A percentile compares a stretch with the other conserved stretches of the same genome.
These are phyloP conservation scores for Vicugna pacos DNA, from an alignment of 2,113 vertebrate genomes.

Conservation along the genomic window DNA sequence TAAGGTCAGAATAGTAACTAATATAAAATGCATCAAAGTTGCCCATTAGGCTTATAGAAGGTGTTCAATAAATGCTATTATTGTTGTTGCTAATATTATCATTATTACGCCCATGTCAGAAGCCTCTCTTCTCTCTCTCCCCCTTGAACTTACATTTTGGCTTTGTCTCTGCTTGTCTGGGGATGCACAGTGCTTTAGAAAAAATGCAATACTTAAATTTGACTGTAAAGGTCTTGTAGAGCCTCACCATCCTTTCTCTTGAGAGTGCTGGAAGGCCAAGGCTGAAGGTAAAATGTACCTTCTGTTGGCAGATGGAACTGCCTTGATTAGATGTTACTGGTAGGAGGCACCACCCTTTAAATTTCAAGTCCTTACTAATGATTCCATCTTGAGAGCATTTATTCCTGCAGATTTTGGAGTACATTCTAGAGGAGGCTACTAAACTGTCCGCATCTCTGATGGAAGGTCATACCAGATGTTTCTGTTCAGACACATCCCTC, in stretches of 20 bases:
- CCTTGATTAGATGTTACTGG: neutral
- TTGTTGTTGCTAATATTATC: neutral
- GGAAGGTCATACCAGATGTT: neutral
- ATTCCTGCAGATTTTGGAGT: neutral
- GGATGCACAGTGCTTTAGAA: neutral
- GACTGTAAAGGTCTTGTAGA: neutral
- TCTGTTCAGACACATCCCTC: neutral
- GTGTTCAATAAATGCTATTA: neutral
- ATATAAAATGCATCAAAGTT: neutral
- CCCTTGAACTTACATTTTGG: neutral
- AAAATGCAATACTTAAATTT: neutral
- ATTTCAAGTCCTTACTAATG: neutral
- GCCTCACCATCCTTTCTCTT: neutral
- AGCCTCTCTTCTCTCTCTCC: neutral
- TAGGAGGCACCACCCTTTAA: neutral
- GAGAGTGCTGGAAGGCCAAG: neutral
- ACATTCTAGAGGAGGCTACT: neutral
- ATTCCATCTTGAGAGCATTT: neutral
- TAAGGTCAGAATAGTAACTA: neutral
- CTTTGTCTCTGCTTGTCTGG: neutral
- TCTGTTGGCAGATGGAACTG: neutral
- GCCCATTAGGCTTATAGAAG: neutral
- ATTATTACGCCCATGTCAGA: neutral
- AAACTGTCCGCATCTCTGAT: neutral
- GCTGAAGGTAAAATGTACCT: neutral